phyloP scores from a whole-genome alignment of 2,888 invertebrate species.

The Epirrhoe alternata region DNA sequence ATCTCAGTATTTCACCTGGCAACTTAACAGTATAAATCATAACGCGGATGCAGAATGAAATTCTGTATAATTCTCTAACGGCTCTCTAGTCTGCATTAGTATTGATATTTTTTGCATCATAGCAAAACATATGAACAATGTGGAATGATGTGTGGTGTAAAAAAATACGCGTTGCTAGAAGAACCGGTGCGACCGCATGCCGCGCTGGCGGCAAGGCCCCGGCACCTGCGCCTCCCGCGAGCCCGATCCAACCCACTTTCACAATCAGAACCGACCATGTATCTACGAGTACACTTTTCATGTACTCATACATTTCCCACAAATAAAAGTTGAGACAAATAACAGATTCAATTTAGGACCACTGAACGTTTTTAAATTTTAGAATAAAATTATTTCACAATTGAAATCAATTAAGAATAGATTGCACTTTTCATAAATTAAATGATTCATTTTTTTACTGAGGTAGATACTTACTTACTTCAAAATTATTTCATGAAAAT shows the following conservation, averaged over 20 bases:
- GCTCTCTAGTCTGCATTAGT: constrained; percentile 40
- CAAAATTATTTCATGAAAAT: neutral
- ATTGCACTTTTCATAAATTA: too few relatives aligned
- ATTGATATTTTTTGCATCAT: constrained; percentile 74
- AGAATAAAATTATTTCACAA: too few relatives aligned
- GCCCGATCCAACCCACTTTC: constrained; percentile 64
- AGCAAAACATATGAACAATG: constrained; percentile 81
- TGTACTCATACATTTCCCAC: constrained; percentile 8
- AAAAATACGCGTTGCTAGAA: constrained; percentile 82
- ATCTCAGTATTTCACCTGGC: neutral
- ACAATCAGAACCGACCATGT: constrained; percentile 47
- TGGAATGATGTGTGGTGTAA: constrained; percentile 81
- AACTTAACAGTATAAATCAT: constrained; percentile 22
- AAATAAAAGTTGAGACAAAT: too few relatives aligned
- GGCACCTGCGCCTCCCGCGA: constrained; percentile 57
- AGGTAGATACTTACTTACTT: neutral
- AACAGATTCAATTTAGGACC: too few relatives aligned
- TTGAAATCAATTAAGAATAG: too few relatives aligned
- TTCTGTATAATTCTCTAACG: constrained; percentile 49
- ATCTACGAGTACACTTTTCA: constrained; percentile 14
- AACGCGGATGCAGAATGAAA: constrained; percentile 47
- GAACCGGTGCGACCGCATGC: constrained; percentile 85
- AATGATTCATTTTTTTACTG: too few relatives aligned
- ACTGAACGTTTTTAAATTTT: too few relatives aligned
- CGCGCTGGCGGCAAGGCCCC: constrained; percentile 80